Evolutionary conservation across 2,888 invertebrate species (phyloP), one percentile per base, ranked within the genome.

Genomic region (Vanessa cardui): DNA sequence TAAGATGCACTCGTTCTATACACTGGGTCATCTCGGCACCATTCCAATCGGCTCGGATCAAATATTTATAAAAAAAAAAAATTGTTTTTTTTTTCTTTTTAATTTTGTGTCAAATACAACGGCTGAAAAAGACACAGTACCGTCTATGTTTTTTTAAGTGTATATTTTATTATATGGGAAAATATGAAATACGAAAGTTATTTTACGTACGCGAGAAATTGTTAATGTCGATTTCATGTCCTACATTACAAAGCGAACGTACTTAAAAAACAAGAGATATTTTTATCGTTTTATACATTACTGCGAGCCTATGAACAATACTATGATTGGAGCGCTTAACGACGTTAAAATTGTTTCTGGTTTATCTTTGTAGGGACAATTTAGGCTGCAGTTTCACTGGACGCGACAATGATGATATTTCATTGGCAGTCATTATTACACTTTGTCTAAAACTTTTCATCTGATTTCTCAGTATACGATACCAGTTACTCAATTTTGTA

Each of bases 321-420:
- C 66, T 54, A 46, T 47, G 60, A 65, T 65, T 65, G 54, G 46
- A 65, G 52, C 54, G 60, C 60, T 44, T 59, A 60, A 65, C 60
- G n/a, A 65, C 52, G 52, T 26, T 59, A 52, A 54, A 65, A 60
- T 65, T 59, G 66, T 65, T 64, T 64, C 66, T 56, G 61, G 56
- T 47, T 62, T 65, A 74, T 69, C 73, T 73, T 69, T 73, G 66
- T 72, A 70, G 64, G 72, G 62, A 64, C 65, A 68, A 64, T 46
- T 66, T 21, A 70, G 61, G 58, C 33, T 50, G 7, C 50, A 33
- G 56, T 52, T 46, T 65, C 58, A 58, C 50, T 47, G 50, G 8
- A 2, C 31, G 6, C 7, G 56, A 18, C 26, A 26, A 26, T 26
- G 1, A 26, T 5, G 26, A 26, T 26, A 26, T 26, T 26, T 26